These are phyloP conservation scores for Drosophila multiciliata DNA, from an alignment of 2,888 invertebrate species.

Conservation along the genomic window DNA sequence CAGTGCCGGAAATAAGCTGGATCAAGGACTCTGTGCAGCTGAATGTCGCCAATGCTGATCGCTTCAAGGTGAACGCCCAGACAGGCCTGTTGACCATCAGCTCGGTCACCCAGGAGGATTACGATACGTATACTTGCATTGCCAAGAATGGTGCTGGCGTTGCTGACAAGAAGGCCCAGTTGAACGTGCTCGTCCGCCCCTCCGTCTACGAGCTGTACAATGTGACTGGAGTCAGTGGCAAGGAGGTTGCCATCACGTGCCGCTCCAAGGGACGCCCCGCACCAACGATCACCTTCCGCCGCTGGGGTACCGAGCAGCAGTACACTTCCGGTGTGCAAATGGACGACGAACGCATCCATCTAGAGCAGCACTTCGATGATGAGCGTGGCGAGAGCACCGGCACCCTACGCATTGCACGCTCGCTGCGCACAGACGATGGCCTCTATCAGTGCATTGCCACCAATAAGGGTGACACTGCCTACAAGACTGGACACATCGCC, in stretches of 20 bases:
- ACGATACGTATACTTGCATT: slow-evolving; percentile 92
- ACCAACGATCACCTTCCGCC: slow-evolving; percentile 92
- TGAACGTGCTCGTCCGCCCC: slow-evolving; percentile 91
- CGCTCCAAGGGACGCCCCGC: slow-evolving; percentile 92
- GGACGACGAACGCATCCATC: slow-evolving; percentile 88
- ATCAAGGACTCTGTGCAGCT: slow-evolving; percentile 90
- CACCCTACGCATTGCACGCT: slow-evolving; percentile 88
- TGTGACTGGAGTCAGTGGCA: slow-evolving; percentile 88
- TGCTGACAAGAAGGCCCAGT: slow-evolving; percentile 88
- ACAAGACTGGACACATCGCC: slow-evolving; percentile 92
- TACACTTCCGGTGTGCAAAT: slow-evolving; percentile 88
- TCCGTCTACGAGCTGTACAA: slow-evolving; percentile 92
- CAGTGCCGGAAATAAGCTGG: slow-evolving; percentile 93
- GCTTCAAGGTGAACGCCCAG: slow-evolving; percentile 88
- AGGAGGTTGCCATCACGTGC: slow-evolving; percentile 89
- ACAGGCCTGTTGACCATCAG: slow-evolving; percentile 91
- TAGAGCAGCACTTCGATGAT: slow-evolving; percentile 87
- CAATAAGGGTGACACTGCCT: slow-evolving; percentile 91
- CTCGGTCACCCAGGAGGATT: slow-evolving; percentile 91
- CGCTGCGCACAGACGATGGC: slow-evolving; percentile 92
- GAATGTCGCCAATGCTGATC: slow-evolving; percentile 89
- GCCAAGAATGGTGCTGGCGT: slow-evolving; percentile 92
- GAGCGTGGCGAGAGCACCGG: slow-evolving; percentile 88
- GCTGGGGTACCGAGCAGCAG: slow-evolving; percentile 88
- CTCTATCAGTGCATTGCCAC: slow-evolving; percentile 94